phyloP scores from a whole-genome alignment of 1,140 invertebrate genomes.

The Cardiocondyla obscurior region DNA sequence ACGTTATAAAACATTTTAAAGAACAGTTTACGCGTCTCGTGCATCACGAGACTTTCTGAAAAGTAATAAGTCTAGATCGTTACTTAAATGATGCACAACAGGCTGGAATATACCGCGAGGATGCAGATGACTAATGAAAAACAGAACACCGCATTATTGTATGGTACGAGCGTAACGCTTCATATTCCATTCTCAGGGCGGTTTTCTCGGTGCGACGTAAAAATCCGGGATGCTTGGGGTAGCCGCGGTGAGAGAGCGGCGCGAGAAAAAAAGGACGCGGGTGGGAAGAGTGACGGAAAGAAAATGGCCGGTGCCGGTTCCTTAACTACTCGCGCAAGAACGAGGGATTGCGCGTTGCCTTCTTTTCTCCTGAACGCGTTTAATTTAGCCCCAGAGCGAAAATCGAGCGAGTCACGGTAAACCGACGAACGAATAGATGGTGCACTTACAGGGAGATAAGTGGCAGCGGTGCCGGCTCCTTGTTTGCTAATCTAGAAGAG shows the following conservation, averaged over 20 bases:
- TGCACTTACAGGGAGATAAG: slow-evolving; percentile 75
- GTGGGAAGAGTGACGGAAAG: slow-evolving; percentile 37
- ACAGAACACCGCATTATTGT: neutral
- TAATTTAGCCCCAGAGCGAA: slow-evolving; percentile 64
- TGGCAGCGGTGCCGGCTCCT: slow-evolving; percentile 69
- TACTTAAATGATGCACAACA: neutral
- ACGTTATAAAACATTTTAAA: slow-evolving; percentile 35
- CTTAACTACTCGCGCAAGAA: slow-evolving; percentile 61
- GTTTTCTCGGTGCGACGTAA: neutral
- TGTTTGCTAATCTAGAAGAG: slow-evolving; percentile 78
- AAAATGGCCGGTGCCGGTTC: slow-evolving; percentile 54
- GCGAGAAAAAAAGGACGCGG: neutral
- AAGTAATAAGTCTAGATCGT: neutral
- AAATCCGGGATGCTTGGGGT: neutral
- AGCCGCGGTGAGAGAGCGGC: neutral
- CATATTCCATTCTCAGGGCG: slow-evolving; percentile 24
- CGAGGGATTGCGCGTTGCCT: slow-evolving; percentile 54
- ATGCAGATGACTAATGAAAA: neutral
- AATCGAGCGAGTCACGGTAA: slow-evolving; percentile 69
- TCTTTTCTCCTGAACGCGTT: slow-evolving; percentile 60
- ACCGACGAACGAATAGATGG: slow-evolving; percentile 71
- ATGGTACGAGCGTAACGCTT: slow-evolving; percentile 2
- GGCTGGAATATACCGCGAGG: neutral
- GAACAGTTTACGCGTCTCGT: slow-evolving; percentile 9
- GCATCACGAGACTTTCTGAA: neutral